phyloP scores from a whole-genome alignment of 2,888 invertebrate genomes.

The Chironomus riparius region DNA sequence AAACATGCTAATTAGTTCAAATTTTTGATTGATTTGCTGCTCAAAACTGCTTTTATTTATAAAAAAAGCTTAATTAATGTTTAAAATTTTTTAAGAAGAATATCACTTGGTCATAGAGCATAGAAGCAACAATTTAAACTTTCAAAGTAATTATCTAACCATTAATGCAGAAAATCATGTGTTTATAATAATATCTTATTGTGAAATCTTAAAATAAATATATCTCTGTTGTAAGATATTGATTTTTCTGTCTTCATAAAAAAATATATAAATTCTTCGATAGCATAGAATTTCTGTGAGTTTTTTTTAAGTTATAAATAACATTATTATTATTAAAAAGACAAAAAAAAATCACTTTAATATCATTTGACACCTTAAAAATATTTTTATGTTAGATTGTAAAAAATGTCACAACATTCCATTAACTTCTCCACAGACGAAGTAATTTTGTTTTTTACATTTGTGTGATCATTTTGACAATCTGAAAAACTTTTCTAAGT shows the following conservation, averaged over 20 bases:
- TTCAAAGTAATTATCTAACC: too few species aligned
- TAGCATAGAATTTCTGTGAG: not conserved
- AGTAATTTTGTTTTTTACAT: not conserved
- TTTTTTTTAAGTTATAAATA: not conserved
- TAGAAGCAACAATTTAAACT: too few species aligned
- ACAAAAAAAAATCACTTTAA: not conserved
- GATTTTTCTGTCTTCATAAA: not conserved
- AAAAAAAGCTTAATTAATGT: too few species aligned
- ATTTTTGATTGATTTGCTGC: too few species aligned
- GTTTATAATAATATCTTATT: too few species aligned
- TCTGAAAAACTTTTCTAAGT: not conserved
- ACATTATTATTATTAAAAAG: not conserved
- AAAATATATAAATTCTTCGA: not conserved
- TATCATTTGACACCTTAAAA: not conserved
- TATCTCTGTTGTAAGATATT: too few species aligned
- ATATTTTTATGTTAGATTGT: slow-evolving; percentile 1
- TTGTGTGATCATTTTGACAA: not conserved
- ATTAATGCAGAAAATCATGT: too few species aligned
- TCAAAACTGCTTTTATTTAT: too few species aligned
- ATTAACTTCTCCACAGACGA: slow-evolving; percentile 7
- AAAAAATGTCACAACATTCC: slow-evolving; percentile 22
- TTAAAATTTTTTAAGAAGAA: too few species aligned
- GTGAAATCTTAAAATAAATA: too few species aligned
- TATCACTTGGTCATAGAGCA: too few species aligned
- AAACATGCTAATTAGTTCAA: not conserved